Conservation (phyloP, 2,888 invertebrate genomes). For the Drosophila vallismaia region DNA sequence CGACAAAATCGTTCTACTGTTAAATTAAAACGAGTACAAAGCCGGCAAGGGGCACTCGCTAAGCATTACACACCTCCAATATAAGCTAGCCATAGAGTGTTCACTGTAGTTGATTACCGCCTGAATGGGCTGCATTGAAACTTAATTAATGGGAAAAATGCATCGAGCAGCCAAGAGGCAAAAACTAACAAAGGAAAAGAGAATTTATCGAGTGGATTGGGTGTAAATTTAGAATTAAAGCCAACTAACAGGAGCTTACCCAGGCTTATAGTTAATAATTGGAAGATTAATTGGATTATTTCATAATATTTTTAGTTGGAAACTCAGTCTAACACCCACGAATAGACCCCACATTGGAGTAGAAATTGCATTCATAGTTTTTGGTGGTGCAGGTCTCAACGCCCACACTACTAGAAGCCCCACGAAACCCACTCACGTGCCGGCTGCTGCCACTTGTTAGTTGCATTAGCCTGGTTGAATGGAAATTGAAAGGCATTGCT, state of each 20-base stretch:
- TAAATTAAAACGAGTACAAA: constrained; percentile 59
- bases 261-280: constrained; percentile 1
- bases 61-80: neutral
- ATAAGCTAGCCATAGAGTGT: neutral
- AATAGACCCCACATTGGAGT: constrained; percentile 31
- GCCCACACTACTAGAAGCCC: constrained; percentile 29
- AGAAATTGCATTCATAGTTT: constrained; percentile 25
- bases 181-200: constrained; percentile 23
- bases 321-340: constrained; percentile 44
- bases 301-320: neutral
- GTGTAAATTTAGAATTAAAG: constrained; percentile 29
- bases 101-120: constrained; percentile 57
- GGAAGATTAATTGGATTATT: neutral
- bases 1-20: constrained; percentile 75
- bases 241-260: constrained; percentile 50
- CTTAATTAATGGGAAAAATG: constrained; percentile 59
- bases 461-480: constrained; percentile 34
- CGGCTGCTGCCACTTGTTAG: constrained; percentile 44
- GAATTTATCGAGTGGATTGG: constrained; percentile 25
- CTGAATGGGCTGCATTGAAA: constrained; percentile 58
- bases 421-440: constrained; percentile 48
- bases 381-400: constrained; percentile 28
- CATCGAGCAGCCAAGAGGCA: constrained; percentile 23
- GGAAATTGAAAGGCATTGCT: constrained; percentile 55
- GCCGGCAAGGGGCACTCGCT: neutral